Evolutionary conservation across 1,140 invertebrate genomes (phyloP), one percentile per base, ranked within the genome.

Genomic region (Anoplolepis gracilipes): DNA sequence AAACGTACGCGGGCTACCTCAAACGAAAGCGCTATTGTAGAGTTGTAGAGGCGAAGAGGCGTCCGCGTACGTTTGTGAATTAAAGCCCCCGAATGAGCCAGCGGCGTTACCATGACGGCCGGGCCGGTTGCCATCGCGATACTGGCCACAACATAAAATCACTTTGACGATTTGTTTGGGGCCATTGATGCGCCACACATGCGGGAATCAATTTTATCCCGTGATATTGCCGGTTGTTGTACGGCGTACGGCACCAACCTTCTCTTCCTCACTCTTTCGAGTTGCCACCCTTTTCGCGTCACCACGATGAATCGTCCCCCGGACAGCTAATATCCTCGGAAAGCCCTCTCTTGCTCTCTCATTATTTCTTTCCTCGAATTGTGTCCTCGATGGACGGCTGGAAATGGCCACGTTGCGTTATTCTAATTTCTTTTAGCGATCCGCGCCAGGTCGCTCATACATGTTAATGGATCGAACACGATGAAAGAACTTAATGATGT

Each of bases 71-170:
- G 88, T 91, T 92, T 89, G 88, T 93, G 91, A 92, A 93, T 93
- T 92, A 91, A 90, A 92, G 86, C 79, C 91, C 89, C 90, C 90
- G 92, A 92, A 93, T 92, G 88, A 93, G 91, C 88, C 88, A 89
- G 88, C 84, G 76, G 84, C 88, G 93, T 94, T 93, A 65, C 92
- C 89, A 93, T 93, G 91, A 88, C 78, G 87, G 91, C 92, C 87
- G 86, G 72, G 73, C 70, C 85, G 90, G 94, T 95, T 95, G 94
- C 94, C 94, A 95, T 94, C 94, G 94, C 91, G 92, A 95, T 94
- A 87, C 90, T 33, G 62, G 89, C 79, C 94, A 95, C 94, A 95
- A 95, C 94, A 95, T 73, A 88, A 93, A 95, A 94, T 94, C 93
- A 94, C 92, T 94, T 92, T 94, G 92, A 94, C 93, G 91, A 93